These are phyloP conservation scores for Carassius gibelio DNA, from an alignment of 2,113 vertebrate genomes.

Conservation along the genomic window DNA sequence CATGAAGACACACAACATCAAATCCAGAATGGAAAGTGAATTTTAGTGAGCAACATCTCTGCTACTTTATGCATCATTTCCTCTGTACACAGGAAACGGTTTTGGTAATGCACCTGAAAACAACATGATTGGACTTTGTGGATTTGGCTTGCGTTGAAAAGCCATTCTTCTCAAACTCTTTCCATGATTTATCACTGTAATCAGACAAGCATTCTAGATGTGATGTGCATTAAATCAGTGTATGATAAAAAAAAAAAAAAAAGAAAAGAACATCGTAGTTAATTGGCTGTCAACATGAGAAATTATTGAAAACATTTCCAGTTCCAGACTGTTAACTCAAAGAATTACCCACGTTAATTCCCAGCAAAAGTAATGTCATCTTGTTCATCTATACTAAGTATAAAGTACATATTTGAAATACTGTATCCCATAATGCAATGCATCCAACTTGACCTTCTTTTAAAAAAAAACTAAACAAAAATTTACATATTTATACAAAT, in stretches of 20 bases:
- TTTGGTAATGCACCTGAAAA: constrained; percentile 5
- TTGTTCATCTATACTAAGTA: constrained; percentile 26
- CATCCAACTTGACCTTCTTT: background rate
- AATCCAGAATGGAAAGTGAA: background rate
- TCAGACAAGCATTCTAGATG: constrained; percentile 24
- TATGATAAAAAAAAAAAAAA: background rate
- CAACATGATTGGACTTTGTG: constrained; percentile 18
- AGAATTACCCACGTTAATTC: background rate
- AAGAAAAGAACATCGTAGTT: background rate
- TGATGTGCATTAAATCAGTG: constrained; percentile 15
- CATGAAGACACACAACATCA: background rate
- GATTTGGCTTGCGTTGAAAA: constrained; percentile 35
- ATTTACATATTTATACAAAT: background rate
- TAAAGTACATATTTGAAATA: constrained; percentile 36
- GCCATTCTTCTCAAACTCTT: background rate
- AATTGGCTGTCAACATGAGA: constrained; percentile 29
- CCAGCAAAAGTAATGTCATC: background rate
- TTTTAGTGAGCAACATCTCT: background rate
- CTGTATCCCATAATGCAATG: background rate
- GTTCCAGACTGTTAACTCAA: background rate
- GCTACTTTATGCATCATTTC: constrained; percentile 30
- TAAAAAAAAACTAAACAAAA: background rate
- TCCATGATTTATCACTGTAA: background rate
- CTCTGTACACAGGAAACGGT: constrained; percentile 36
- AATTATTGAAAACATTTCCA: background rate